A percentile compares a stretch with the other conserved stretches of the same genome.
Evolutionary conservation across 1,140 invertebrate species (phyloP).

Genomic region (Leucophenga varia): DNA sequence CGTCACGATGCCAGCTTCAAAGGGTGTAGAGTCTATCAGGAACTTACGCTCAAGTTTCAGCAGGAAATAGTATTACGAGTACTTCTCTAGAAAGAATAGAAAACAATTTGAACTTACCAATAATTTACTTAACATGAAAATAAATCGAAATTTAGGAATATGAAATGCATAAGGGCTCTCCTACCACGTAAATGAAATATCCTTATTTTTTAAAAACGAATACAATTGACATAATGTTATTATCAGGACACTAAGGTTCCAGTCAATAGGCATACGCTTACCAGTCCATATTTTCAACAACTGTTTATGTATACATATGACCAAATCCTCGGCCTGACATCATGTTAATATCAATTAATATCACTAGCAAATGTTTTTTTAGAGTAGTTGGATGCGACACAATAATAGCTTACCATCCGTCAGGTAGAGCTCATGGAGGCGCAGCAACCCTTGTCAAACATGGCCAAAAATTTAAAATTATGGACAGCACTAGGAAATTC

Average conservation of each 20-base stretch:
- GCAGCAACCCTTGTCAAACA: slow-evolving; percentile 8
- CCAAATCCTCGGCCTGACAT: too few relatives aligned
- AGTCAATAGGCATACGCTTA: too few relatives aligned
- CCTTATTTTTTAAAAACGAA: not conserved
- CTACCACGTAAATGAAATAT: not conserved
- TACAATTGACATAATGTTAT: too few relatives aligned
- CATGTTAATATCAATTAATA: slow-evolving; percentile 29
- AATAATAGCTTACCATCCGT: not conserved
- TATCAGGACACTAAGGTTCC: too few relatives aligned
- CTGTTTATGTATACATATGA: too few relatives aligned
- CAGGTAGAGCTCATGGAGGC: slow-evolving; percentile 3
- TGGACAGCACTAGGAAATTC: not conserved
- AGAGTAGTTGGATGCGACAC: not conserved
- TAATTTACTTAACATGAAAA: not conserved
- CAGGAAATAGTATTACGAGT: too few relatives aligned
- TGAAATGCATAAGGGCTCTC: not conserved
- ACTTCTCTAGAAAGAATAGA: too few relatives aligned
- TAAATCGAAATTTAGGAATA: not conserved
- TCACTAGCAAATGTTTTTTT: slow-evolving; percentile 36
- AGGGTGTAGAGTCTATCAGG: too few relatives aligned
- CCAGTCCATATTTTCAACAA: too few relatives aligned
- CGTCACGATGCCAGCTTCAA: too few relatives aligned
- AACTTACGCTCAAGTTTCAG: too few relatives aligned
- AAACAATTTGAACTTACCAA: too few relatives aligned
- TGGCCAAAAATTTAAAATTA: not conserved